Percentiles rank a stretch among this genome's conserved stretches.
Evolutionary conservation across 2,888 invertebrate genomes (phyloP).

Genomic region (Troides oblongomaculatus): DNA sequence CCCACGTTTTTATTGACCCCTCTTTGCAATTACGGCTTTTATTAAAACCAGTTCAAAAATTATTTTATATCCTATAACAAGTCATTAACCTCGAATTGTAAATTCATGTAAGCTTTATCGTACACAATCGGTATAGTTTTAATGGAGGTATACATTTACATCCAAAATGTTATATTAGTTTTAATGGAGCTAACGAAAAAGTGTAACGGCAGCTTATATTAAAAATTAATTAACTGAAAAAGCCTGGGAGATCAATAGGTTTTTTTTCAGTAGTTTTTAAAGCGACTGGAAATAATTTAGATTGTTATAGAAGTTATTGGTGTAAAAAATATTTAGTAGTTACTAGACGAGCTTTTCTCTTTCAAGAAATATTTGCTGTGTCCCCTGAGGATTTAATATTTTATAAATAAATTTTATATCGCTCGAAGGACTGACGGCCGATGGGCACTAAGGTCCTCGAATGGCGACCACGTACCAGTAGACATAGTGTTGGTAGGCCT

Average conservation of each 20-base stretch:
- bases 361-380: not conserved
- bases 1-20: slow-evolving; percentile 43
- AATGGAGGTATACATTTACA: no score
- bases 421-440: no score
- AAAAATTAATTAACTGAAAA: not conserved
- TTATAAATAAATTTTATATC: no score
- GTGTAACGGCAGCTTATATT: no score
- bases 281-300: not conserved
- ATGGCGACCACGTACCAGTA: no score
- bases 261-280: not conserved
- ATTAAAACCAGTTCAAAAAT: slow-evolving; percentile 24
- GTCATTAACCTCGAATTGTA: slow-evolving; percentile 21
- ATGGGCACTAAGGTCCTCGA: no score
- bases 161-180: no score
- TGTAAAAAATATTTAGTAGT: not conserved
- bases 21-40: slow-evolving; percentile 34
- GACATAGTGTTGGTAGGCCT: no score
- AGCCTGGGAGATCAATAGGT: not conserved
- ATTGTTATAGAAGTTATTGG: not conserved
- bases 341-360: not conserved
- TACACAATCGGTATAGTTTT: no score
- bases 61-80: slow-evolving; percentile 21
- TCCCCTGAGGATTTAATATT: no score
- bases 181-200: no score
- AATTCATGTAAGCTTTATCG: not conserved